Evolutionary conservation across 2,113 vertebrate species (phyloP), one percentile per base, ranked within the genome.

Genomic region (Phainopepla nitens): DNA sequence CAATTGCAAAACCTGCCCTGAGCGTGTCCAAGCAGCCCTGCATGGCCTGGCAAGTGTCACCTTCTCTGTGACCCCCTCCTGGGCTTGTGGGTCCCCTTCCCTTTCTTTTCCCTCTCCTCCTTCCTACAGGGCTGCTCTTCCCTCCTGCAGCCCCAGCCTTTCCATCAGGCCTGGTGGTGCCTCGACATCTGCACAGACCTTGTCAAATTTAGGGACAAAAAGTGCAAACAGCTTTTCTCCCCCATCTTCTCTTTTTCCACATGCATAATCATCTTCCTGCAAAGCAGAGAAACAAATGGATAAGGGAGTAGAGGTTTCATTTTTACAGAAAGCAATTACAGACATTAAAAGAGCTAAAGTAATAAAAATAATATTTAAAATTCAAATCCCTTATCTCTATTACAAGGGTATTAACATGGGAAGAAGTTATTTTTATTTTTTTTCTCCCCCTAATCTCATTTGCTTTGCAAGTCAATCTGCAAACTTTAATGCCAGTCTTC

Each of bases 301-400:
- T 66, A n/a, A 68, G 50, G 75, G 56, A 92, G 77, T 31, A 50
- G 42, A 77, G 65, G 89, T 80, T 92, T 92, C 77, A 25, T 83
- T 95, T 91, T 87, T 71, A 89, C 72, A 65, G 79, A 93, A 94
- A 93, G 92, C 94, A 97, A 96, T 96, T 95, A 82, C 19, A 61
- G 92, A 84, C 85, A 81, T 95, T 97, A 97, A 96, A 97, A 85
- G 92, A 95, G 66, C 86, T 80, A 57, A 41, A 91, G 83, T 76
- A 93, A 97, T 96, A 97, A 97, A 94, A 95, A 94, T 90, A 85
- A 90, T 89, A 89, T 94, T 96, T 96, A 92, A 96, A 95, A 96
- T 97, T 94, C 94, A 95, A 95, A 95, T 96, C 87, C 90, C 89
- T 96, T 97, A 94, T 92, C 94, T 93, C 8, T 89, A 79, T 93